Evolutionary conservation across 2,888 invertebrate genomes (phyloP), one percentile per base, ranked within the genome.

Genomic region (Ormyrus labotus): DNA sequence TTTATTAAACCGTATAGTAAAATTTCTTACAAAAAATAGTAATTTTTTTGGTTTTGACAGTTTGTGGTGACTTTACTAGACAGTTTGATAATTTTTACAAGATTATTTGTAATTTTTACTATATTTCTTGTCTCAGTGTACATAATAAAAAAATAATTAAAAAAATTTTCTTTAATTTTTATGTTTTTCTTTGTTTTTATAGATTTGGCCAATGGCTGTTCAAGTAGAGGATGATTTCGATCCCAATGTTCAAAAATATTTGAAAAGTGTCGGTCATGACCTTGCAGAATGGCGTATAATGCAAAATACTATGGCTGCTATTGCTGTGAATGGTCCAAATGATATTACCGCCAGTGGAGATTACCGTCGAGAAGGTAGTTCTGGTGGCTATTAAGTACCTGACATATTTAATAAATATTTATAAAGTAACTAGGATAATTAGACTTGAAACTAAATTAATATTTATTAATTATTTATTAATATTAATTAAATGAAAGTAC

Each of bases 191-290:
- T 34, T 19, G 19, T 19, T 57, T 13, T 34, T 34, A 34, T 45
- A 78, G 78, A n/a, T 78, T 2, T 72, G 65, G 67, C 71, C 78
- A 51, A 78, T 78, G 72, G 64, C 58, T 8, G n/a, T 78, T 10
- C 65, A 72, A 53, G 11, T 2, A 11, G 72, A 72, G 50, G 11
- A n/a, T 11, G 57, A 47, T 0, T 78, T 78, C 53, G 47, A 58
- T 8, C 34, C 64, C 5, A n/a, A 57, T 8, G 50, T 72, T 19
- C 7, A 34, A 5, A 45, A 60, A 5, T 78, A 78, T 10, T 71
- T 78, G n/a, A 10, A 19, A 6, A 60, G 19, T 7, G 19, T 78
- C 8, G 72, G 67, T 3, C 78, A 78, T 7, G 13, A 65, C 1
- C 48, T 47, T 10, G n/a, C 7, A 5, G 55, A 50, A 0, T 78